Conservation (phyloP, 2,888 invertebrate species). For the Orchesella flavescens region DNA sequence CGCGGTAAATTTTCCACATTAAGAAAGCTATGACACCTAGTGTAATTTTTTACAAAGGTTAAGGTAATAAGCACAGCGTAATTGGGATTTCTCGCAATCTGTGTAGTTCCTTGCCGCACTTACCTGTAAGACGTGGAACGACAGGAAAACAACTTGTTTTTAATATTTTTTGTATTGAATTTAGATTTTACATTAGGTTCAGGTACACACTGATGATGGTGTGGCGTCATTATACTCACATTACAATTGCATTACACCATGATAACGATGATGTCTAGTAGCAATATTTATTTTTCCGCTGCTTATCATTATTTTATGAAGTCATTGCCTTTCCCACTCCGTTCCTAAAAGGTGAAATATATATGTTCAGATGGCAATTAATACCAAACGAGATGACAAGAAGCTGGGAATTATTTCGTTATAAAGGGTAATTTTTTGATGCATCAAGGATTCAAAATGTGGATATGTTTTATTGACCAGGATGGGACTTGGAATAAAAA, state of each 20-base stretch:
- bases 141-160: constrained; percentile 39
- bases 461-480: too few species aligned
- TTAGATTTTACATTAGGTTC: neutral
- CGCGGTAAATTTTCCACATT: neutral
- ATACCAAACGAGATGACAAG: neutral
- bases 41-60: neutral
- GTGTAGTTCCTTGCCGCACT: neutral
- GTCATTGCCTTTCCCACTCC: neutral
- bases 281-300: neutral
- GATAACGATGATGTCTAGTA: neutral
- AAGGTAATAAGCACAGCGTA: neutral
- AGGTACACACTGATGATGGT: constrained; percentile 2
- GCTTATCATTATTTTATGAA: neutral
- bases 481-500: too few species aligned
- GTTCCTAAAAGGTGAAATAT: neutral
- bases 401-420: neutral
- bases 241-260: constrained; percentile 2
- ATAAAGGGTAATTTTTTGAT: too few species aligned
- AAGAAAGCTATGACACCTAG: too few species aligned
- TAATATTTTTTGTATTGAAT: constrained; percentile 33
- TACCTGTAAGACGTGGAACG: neutral
- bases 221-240: constrained; percentile 18
- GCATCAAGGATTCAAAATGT: too few species aligned
- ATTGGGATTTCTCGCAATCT: neutral
- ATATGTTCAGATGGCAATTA: neutral